Conservation (phyloP, 1,140 invertebrate genomes). For the Pantala flavescens region DNA sequence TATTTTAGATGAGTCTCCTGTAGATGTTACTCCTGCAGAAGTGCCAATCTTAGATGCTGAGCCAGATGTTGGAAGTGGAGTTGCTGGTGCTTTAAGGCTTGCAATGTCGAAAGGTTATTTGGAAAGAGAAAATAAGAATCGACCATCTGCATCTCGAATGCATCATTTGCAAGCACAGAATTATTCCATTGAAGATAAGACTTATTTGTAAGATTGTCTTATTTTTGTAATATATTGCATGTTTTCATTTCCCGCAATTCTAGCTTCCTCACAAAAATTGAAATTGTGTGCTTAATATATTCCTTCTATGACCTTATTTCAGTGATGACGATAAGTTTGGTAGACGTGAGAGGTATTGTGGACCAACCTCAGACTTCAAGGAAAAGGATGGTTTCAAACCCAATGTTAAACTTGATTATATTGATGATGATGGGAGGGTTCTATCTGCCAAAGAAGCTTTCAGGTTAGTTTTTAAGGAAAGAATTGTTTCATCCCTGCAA, state of each 20-base stretch:
- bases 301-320: constrained; percentile 21
- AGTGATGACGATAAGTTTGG: constrained; percentile 77
- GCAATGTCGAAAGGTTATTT: constrained; percentile 94
- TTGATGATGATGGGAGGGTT: constrained; percentile 86
- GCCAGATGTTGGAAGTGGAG: constrained; percentile 82
- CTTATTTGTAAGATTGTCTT: constrained; percentile 53
- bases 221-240: not conserved
- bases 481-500: constrained; percentile 19
- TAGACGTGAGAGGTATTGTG: constrained; percentile 66
- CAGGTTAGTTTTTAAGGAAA: constrained; percentile 32
- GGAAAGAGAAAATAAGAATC: constrained; percentile 66
- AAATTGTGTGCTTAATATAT: constrained; percentile 21
- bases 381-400: constrained; percentile 92
- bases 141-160: constrained; percentile 58
- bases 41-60: constrained; percentile 85
- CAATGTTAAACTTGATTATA: constrained; percentile 94
- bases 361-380: constrained; percentile 83
- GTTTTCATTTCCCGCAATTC: not conserved
- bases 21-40: constrained; percentile 39
- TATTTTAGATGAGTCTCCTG: constrained; percentile 36
- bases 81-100: constrained; percentile 82
- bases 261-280: too few species aligned
- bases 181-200: constrained; percentile 96
- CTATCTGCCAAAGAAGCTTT: constrained; percentile 96
- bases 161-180: constrained; percentile 76